Conservation (phyloP, 2,797 vertebrate species). For the Siniperca scherzeri region DNA sequence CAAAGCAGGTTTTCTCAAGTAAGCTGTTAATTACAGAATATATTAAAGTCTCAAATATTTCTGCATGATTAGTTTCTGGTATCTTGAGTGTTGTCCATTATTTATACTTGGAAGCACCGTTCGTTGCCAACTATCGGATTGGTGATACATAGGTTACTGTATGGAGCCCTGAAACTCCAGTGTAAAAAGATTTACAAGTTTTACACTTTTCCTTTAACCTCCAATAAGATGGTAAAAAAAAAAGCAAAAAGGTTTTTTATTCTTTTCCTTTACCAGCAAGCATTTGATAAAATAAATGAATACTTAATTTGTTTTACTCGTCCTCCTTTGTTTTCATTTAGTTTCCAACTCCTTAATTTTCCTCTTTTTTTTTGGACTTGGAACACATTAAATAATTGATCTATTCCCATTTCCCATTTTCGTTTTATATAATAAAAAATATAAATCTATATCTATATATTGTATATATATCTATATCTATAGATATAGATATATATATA, state of each 20-base stretch:
- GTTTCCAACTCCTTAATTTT: neutral
- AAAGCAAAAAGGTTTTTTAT: neutral
- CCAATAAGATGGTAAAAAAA: too few relatives aligned
- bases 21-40: constrained; percentile 30
- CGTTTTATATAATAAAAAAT: too few relatives aligned
- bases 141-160: neutral
- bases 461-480: too few relatives aligned
- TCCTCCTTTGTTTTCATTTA: neutral
- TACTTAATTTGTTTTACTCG: neutral
- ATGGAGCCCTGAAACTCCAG: neutral
- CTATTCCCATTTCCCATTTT: too few relatives aligned
- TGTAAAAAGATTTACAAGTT: neutral
- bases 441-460: too few relatives aligned
- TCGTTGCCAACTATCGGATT: neutral
- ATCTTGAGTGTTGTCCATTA: neutral
- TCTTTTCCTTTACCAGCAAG: neutral
- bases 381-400: neutral
- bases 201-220: neutral
- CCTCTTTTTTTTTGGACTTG: neutral
- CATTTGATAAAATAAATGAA: neutral
- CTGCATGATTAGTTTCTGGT: neutral
- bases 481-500: too few relatives aligned
- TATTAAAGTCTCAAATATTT: constrained; percentile 14
- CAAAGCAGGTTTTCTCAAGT: constrained; percentile 19
- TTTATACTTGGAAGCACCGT: neutral